Evolutionary conservation across 2,797 vertebrate genomes (phyloP), one percentile per base, ranked within the genome.

Genomic region (Ctenochaetus hawaiiensis): DNA sequence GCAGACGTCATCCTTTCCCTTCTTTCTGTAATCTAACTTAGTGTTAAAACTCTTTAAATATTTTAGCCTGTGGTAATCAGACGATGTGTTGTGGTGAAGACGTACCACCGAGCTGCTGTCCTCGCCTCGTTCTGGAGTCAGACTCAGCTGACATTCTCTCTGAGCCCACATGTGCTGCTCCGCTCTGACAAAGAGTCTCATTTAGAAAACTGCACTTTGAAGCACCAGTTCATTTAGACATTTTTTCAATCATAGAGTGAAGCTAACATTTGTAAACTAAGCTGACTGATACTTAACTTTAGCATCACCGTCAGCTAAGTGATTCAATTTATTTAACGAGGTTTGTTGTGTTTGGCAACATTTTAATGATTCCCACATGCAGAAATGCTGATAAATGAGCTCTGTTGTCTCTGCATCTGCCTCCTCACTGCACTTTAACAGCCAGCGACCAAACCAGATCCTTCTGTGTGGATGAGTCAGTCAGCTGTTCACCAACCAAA

Each of bases 181-280:
- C 2, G 34, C 59, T 73, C 56, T 1, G 13, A 90, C 83, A 90
- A 75, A 87, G 84, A 78, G 43, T 12, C 44, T 74, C 78, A 68
- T 81, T 86, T 48, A 75, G 75, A 34, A 39, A 49, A 44, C 44
- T 8, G 37, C 57, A n/a, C 44, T 47, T 8, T 14, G 45, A 12
- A 26, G 49, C 67, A 11, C 2, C 44, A 6, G 43, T 26, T 45
- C 41, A 16, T 30, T 3, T 14, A 37, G 13, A 37, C 10, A 17
- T 6, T 12, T 34, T 34, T 17, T 37, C 9, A 41, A 6, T 1
- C 14, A 20, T 9, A 13, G 12, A 61, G 14, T 17, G 48, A 68
- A 53, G 7, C 5, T 17, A 47, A 66, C 52, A 23, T 18, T 39
- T 56, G 34, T 39, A 2, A 41, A 16, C 23, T 5, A 34, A 23